Conservation (phyloP, 1,140 invertebrate genomes). For the Agrypnia vestita region DNA sequence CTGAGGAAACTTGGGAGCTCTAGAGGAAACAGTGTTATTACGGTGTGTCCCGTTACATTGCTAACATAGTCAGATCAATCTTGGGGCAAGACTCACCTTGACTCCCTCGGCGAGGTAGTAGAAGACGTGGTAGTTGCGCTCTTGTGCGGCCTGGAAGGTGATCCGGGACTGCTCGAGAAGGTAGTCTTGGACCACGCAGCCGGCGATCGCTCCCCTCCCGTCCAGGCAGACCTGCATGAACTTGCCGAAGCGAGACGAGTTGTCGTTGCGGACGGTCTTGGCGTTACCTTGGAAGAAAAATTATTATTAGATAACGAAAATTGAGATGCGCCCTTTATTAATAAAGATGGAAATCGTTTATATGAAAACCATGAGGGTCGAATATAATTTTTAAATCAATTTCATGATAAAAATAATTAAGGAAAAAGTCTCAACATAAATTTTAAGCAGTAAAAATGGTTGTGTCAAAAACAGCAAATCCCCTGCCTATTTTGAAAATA, state of each 20-base stretch:
- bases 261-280: conserved; percentile 97
- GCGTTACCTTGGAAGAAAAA: conserved; percentile 85
- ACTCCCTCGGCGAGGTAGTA: conserved; percentile 93
- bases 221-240: conserved; percentile 98
- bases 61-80: neutral
- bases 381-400: too few species aligned
- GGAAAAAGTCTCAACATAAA: too few species aligned
- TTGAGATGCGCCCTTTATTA: conserved; percentile 54
- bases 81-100: conserved; percentile 76
- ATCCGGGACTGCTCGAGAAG: conserved; percentile 96
- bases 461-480: too few species aligned
- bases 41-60: neutral
- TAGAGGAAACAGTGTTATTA: too few species aligned
- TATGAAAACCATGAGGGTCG: too few species aligned
- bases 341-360: too few species aligned
- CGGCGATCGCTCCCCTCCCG: conserved; percentile 90
- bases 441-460: too few species aligned
- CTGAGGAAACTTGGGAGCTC: too few species aligned
- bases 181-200: conserved; percentile 97
- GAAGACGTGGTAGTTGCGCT: conserved; percentile 98
- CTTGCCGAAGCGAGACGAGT: conserved; percentile 97
- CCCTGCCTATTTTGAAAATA: too few species aligned
- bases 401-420: too few species aligned
- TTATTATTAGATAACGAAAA: too few species aligned
- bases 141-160: conserved; percentile 92